Conservation (phyloP, 2,797 vertebrate species). For the Simalia tracyae region DNA sequence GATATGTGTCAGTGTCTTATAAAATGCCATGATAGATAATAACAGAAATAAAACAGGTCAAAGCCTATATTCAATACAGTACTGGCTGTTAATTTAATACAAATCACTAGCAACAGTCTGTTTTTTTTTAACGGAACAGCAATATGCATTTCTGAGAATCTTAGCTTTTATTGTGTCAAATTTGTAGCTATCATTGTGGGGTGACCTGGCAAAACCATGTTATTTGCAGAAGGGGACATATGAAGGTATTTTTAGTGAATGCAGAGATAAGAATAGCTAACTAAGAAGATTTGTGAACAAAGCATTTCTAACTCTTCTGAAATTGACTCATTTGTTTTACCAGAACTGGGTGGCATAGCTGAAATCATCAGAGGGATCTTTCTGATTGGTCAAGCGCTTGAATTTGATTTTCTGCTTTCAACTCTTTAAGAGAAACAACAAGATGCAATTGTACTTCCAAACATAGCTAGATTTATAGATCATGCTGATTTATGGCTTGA, state of each 20-base stretch:
- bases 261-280: not conserved
- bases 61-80: not conserved
- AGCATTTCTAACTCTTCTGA: not conserved
- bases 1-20: not conserved
- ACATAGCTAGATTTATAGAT: not conserved
- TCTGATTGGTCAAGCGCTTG: slow-evolving; percentile 4
- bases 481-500: not conserved
- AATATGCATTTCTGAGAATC: not conserved
- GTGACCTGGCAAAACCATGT: not conserved
- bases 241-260: not conserved
- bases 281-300: not conserved
- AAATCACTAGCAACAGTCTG: not conserved
- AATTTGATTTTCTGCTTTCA: not conserved
- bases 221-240: not conserved
- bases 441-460: slow-evolving; percentile 17
- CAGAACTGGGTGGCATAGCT: not conserved
- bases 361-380: slow-evolving; percentile 34
- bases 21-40: slow-evolving; percentile 4
- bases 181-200: not conserved
- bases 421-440: not conserved
- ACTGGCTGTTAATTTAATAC: not conserved
- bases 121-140: not conserved
- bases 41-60: not conserved
- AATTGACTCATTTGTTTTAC: not conserved
- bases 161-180: not conserved